These are phyloP conservation scores for Tyrannus savana DNA, from an alignment of 2,113 vertebrate genomes.

Conservation along the genomic window DNA sequence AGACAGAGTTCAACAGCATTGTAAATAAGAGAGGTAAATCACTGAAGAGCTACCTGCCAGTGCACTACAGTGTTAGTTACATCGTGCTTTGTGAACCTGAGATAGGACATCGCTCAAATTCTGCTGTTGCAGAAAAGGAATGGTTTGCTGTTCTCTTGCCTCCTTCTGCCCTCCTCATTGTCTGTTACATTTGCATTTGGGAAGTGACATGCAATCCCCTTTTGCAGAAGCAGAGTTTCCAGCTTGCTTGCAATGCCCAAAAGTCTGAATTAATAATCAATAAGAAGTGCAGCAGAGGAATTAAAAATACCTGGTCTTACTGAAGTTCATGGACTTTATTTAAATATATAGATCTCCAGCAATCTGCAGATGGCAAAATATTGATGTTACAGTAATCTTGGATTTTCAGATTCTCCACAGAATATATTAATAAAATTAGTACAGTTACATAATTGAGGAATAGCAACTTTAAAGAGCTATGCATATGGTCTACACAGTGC, in stretches of 20 bases:
- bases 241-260: neutral
- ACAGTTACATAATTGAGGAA: slow-evolving; percentile 1
- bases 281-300: neutral
- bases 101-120: neutral
- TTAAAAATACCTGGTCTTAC: neutral
- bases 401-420: neutral
- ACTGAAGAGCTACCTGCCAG: neutral
- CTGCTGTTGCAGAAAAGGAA: neutral
- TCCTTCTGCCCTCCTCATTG: neutral
- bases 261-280: neutral
- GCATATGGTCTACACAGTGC: neutral
- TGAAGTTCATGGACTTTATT: slow-evolving; percentile 9
- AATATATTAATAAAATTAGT: neutral
- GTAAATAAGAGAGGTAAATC: neutral
- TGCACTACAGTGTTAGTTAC: neutral
- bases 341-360: neutral
- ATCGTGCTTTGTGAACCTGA: neutral
- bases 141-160: neutral
- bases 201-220: neutral
- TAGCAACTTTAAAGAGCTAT: neutral
- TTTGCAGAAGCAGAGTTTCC: neutral
- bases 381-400: neutral
- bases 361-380: slow-evolving; percentile 6
- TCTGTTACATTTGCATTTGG: slow-evolving; percentile 1
- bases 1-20: neutral